These are phyloP conservation scores for Suncus etruscus DNA, from an alignment of 2,113 vertebrate genomes.

Conservation along the genomic window DNA sequence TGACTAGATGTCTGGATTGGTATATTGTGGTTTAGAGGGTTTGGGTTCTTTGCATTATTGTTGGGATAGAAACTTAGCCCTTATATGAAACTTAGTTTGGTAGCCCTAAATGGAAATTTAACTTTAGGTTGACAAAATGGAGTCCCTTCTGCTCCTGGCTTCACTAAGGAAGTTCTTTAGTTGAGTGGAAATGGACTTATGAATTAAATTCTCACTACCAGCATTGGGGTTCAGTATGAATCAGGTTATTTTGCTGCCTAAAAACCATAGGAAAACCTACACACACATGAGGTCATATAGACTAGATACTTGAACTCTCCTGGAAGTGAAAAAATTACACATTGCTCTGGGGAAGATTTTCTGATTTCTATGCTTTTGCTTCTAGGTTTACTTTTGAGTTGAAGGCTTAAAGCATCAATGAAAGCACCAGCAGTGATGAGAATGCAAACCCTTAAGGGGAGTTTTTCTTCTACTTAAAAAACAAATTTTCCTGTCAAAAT, in stretches of 20 bases:
- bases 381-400: conserved; percentile 40
- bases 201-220: background rate
- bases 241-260: background rate
- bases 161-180: background rate
- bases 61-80: no score
- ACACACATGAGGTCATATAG: background rate
- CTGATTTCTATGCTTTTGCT: conserved; percentile 27
- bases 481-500: conserved; percentile 42
- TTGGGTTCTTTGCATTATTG: no score
- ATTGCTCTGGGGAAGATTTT: conserved; percentile 62
- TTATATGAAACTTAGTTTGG: no score
- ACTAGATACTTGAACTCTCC: background rate
- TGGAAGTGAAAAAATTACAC: conserved; percentile 39
- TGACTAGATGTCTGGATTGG: no score
- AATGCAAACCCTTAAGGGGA: conserved; percentile 37
- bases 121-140: no score
- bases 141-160: no score
- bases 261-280: background rate
- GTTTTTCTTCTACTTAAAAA: conserved; percentile 49
- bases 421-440: background rate
- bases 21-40: no score
- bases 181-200: background rate
- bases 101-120: no score
- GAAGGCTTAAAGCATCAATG: conserved; percentile 32
- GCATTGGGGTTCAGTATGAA: background rate